phyloP scores from a whole-genome alignment of 2,113 vertebrate species.

The Dipodomys merriami region DNA sequence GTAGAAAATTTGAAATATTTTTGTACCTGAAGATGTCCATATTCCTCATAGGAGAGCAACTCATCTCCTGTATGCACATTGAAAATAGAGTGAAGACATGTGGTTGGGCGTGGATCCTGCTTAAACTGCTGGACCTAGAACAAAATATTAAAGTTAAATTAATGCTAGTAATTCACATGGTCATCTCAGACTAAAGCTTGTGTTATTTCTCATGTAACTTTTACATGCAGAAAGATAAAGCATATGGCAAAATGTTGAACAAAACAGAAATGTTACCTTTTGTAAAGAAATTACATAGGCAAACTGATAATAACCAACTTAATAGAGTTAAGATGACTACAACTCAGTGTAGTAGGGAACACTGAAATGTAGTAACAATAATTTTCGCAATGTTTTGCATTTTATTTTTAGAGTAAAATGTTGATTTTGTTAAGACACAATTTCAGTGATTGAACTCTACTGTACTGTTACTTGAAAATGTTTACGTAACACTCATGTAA shows the following conservation, averaged over 20 bases:
- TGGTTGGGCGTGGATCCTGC: slow-evolving; percentile 95
- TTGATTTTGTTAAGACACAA: neutral
- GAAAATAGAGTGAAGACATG: slow-evolving; percentile 96
- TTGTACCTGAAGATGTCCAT: slow-evolving; percentile 96
- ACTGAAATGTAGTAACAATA: neutral
- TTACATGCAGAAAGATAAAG: neutral
- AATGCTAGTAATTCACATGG: neutral
- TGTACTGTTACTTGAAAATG: neutral
- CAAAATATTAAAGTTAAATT: slow-evolving; percentile 49
- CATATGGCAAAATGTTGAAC: neutral
- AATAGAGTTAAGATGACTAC: neutral
- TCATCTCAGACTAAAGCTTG: neutral
- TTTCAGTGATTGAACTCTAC: neutral
- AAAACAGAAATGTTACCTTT: slow-evolving; percentile 2
- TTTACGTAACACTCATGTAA: neutral
- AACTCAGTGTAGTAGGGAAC: neutral
- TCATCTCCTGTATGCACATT: slow-evolving; percentile 93
- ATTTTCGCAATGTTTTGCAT: neutral
- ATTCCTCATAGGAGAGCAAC: slow-evolving; percentile 88
- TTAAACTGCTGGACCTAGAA: slow-evolving; percentile 96
- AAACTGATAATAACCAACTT: neutral
- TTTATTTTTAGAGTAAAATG: slow-evolving; percentile 14
- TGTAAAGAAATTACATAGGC: neutral
- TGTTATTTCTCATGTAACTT: neutral
- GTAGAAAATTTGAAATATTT: neutral